Evolutionary conservation across 2,888 invertebrate species (phyloP).

Genomic region (Erannis defoliaria): DNA sequence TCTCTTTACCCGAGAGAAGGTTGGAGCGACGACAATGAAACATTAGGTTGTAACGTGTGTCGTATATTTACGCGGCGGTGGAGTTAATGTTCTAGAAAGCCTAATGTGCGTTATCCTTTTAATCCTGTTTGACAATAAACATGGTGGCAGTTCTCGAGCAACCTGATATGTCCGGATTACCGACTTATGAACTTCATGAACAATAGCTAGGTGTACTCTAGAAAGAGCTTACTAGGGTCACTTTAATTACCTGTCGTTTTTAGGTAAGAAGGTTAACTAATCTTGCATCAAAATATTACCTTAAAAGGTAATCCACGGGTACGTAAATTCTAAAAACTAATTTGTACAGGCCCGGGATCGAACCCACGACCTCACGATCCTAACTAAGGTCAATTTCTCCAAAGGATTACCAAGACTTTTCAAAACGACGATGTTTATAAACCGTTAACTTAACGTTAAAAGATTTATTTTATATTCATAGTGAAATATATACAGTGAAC

Average conservation of each 20-base stretch:
- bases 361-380: no score
- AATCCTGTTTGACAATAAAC: conserved; percentile 74
- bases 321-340: no score
- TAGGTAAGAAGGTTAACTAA: background rate
- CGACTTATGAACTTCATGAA: conserved; percentile 60
- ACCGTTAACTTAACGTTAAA: no score
- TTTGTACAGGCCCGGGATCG: no score
- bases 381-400: no score
- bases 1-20: conserved; percentile 51
- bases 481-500: no score
- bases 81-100: conserved; percentile 74
- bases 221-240: conserved; percentile 21
- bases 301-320: no score
- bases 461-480: no score
- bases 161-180: conserved; percentile 64
- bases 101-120: conserved; percentile 70
- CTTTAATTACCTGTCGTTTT: conserved; percentile 17
- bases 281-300: no score
- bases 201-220: conserved; percentile 47
- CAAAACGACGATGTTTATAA: no score
- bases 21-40: conserved; percentile 64
- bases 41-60: conserved; percentile 67
- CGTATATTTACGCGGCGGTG: conserved; percentile 65
- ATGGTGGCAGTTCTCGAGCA: conserved; percentile 55
- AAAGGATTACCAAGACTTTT: no score